Conservation (phyloP, 2,797 vertebrate species). For the Eulemur albifrons region DNA sequence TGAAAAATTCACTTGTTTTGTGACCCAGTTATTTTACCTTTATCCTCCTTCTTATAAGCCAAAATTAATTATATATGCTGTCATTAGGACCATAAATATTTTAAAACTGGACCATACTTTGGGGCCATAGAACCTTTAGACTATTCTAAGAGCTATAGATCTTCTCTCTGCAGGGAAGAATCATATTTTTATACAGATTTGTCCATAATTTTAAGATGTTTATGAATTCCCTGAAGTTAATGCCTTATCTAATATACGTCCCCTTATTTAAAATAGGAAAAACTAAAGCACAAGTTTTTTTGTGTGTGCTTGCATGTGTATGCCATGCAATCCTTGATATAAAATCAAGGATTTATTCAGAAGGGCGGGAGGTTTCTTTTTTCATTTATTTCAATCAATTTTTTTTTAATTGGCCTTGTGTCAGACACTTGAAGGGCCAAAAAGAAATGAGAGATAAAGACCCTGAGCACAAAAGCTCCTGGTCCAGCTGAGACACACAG, state of each 20-base stretch:
- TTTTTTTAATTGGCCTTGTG: not conserved
- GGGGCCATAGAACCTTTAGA: not conserved
- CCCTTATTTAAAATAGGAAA: not conserved
- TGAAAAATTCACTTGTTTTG: not conserved
- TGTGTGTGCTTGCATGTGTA: not conserved
- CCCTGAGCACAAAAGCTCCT: not conserved
- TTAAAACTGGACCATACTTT: not conserved
- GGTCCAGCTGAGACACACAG: not conserved
- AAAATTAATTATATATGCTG: not conserved
- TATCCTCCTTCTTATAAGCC: not conserved
- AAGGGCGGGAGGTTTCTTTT: not conserved
- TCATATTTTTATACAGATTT: not conserved
- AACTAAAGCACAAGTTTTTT: not conserved
- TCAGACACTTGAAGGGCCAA: not conserved
- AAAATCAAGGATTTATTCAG: not conserved
- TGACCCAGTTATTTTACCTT: not conserved
- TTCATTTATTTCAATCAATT: not conserved
- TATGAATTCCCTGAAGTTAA: not conserved
- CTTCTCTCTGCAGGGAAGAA: not conserved
- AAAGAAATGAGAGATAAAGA: not conserved
- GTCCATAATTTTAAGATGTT: not conserved
- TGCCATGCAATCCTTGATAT: not conserved
- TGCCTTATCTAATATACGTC: not conserved
- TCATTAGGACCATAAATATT: not conserved
- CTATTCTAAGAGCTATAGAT: not conserved